Evolutionary conservation across 2,888 invertebrate species (phyloP).

Genomic region (Pristionchus arcanus): DNA sequence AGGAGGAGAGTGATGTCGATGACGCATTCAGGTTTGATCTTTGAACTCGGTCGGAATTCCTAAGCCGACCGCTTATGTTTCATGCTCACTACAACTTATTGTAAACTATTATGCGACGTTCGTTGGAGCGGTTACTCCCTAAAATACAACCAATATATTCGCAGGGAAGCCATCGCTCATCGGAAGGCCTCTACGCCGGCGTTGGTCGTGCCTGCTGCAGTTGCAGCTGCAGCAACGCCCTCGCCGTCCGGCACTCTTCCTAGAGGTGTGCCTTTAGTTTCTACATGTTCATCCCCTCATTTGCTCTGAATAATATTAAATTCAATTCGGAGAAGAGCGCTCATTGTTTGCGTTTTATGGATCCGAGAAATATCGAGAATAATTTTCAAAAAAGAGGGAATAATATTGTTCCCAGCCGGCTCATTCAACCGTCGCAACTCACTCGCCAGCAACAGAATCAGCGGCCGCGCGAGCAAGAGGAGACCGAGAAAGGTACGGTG

Average conservation of each 20-base stretch:
- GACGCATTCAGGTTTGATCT: slow-evolving; percentile 50
- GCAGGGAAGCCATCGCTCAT: slow-evolving; percentile 42
- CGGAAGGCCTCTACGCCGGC: slow-evolving; percentile 38
- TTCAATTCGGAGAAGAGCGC: too few species aligned
- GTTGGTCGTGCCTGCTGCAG: slow-evolving; percentile 7
- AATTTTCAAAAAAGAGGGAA: background rate
- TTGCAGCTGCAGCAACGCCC: background rate
- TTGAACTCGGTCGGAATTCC: background rate
- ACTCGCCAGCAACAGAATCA: slow-evolving; percentile 51
- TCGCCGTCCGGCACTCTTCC: slow-evolving; percentile 21
- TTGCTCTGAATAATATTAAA: background rate
- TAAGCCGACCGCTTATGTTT: background rate
- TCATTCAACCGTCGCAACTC: slow-evolving; percentile 53
- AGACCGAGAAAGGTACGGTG: slow-evolving; percentile 53
- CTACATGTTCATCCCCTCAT: background rate
- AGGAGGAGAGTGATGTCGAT: slow-evolving; percentile 45
- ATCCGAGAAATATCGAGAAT: background rate
- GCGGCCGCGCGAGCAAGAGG: slow-evolving; percentile 52
- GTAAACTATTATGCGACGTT: too few species aligned
- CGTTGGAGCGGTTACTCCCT: background rate
- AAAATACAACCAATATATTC: background rate
- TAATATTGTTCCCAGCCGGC: background rate
- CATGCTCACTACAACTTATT: background rate
- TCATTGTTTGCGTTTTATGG: too few species aligned
- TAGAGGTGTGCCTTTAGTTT: background rate